These are phyloP conservation scores for Amphiprion percula DNA, from an alignment of 2,113 vertebrate species.

Conservation along the genomic window DNA sequence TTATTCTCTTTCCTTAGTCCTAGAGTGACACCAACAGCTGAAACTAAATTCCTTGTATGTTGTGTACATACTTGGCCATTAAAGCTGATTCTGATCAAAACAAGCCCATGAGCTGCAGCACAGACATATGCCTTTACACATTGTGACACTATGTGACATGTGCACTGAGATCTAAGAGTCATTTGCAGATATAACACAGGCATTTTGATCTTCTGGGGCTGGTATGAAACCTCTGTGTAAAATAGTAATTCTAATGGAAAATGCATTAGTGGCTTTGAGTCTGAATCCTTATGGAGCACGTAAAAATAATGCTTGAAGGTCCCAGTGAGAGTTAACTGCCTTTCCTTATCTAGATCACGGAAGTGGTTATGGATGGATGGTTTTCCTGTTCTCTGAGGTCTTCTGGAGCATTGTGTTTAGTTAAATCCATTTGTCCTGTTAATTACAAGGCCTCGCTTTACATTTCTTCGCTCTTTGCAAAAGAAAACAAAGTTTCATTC, in stretches of 20 bases:
- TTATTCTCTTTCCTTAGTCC: too few relatives aligned
- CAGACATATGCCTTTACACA: not conserved
- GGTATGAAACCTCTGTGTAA: slow-evolving; percentile 20
- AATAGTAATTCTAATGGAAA: slow-evolving; percentile 35
- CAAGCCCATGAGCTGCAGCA: not conserved
- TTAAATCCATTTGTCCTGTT: not conserved
- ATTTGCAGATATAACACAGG: slow-evolving; percentile 18
- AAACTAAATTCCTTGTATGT: too few relatives aligned
- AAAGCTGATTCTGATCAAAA: not conserved
- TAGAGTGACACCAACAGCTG: too few relatives aligned
- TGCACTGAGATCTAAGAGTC: not conserved
- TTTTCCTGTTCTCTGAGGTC: not conserved
- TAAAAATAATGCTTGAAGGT: slow-evolving; percentile 33
- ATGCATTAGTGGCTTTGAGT: slow-evolving; percentile 17
- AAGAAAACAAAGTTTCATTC: not conserved
- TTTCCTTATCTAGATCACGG: slow-evolving; percentile 9
- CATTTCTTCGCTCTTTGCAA: not conserved
- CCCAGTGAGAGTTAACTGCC: not conserved
- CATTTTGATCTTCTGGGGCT: slow-evolving; percentile 27
- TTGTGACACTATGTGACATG: not conserved
- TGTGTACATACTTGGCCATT: too few relatives aligned
- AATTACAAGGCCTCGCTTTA: not conserved
- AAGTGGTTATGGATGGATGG: slow-evolving; percentile 1
- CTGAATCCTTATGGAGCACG: slow-evolving; percentile 38
- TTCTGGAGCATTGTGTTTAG: not conserved